Evolutionary conservation across 2,797 vertebrate species (phyloP).

Genomic region (Apogon talboti): DNA sequence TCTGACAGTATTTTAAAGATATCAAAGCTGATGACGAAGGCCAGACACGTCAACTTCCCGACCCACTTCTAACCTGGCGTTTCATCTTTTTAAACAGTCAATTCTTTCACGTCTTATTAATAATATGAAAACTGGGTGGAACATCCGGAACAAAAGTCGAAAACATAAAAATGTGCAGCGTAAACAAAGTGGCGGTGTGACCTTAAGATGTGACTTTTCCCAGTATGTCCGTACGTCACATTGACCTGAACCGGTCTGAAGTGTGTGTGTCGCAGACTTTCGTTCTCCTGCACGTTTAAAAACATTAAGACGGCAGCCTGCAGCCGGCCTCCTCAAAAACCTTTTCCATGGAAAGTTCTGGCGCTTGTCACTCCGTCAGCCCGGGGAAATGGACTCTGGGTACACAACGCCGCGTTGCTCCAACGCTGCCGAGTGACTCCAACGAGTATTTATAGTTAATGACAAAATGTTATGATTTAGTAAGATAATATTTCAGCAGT

Average conservation of each 20-base stretch:
- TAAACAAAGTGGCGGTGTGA: too few species aligned
- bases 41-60: too few species aligned
- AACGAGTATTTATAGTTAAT: conserved; percentile 84
- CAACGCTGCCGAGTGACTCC: conserved; percentile 73
- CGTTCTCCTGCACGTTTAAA: conserved; percentile 58
- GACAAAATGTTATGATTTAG: conserved; percentile 83
- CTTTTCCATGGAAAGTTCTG: conserved; percentile 85
- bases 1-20: too few species aligned
- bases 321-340: conserved; percentile 62
- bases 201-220: neutral
- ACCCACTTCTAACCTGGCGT: too few species aligned
- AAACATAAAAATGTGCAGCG: neutral
- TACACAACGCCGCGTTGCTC: conserved; percentile 74
- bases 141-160: too few species aligned
- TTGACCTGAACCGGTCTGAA: neutral
- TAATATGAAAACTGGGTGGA: too few species aligned
- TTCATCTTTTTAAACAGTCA: too few species aligned
- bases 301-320: conserved; percentile 72
- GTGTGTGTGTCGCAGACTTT: conserved; percentile 21
- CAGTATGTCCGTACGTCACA: conserved; percentile 1
- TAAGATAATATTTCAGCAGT: conserved; percentile 82
- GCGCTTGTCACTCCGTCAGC: conserved; percentile 76
- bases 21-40: too few species aligned
- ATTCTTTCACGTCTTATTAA: too few species aligned
- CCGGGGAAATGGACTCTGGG: conserved; percentile 67